Evolutionary conservation across 1,140 invertebrate species (phyloP).

Genomic region (Drosophila ficusphila): DNA sequence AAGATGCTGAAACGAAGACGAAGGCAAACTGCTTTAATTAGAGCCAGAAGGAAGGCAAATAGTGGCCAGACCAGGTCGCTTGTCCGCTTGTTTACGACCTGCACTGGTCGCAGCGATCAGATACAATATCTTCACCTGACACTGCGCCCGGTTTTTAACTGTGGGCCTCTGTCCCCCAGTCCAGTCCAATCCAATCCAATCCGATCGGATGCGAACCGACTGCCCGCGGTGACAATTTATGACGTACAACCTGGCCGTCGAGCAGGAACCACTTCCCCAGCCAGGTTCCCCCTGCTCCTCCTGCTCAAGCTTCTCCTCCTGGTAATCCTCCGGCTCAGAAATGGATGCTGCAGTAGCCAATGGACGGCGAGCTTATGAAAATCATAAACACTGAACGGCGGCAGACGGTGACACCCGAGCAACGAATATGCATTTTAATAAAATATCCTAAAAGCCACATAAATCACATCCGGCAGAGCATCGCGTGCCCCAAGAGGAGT

Average conservation of each 20-base stretch:
- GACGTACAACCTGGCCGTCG: constrained; percentile 63
- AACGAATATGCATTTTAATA: constrained; percentile 84
- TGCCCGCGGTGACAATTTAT: constrained; percentile 74
- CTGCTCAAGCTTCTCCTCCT: constrained; percentile 21
- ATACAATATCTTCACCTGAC: constrained; percentile 78
- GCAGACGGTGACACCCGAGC: constrained; percentile 73
- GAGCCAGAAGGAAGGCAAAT: constrained; percentile 47
- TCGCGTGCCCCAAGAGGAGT: constrained; percentile 26
- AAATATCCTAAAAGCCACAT: constrained; percentile 84
- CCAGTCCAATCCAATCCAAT: too few relatives aligned
- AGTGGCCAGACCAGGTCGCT: constrained; percentile 23
- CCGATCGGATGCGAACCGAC: background rate
- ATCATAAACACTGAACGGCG: constrained; percentile 81
- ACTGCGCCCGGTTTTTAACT: constrained; percentile 14
- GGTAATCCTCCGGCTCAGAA: constrained; percentile 8
- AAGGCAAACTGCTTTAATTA: constrained; percentile 77
- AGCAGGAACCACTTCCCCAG: constrained; percentile 31
- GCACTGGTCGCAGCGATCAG: constrained; percentile 70
- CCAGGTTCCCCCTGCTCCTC: constrained; percentile 17
- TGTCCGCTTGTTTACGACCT: constrained; percentile 68
- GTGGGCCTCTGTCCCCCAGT: too few relatives aligned
- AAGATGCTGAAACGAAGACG: constrained; percentile 65
- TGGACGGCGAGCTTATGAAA: constrained; percentile 78
- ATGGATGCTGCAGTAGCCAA: constrained; percentile 44
- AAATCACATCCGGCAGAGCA: constrained; percentile 69